These are phyloP conservation scores for Hippocampus zosterae DNA, from an alignment of 2,113 vertebrate species.

Conservation along the genomic window DNA sequence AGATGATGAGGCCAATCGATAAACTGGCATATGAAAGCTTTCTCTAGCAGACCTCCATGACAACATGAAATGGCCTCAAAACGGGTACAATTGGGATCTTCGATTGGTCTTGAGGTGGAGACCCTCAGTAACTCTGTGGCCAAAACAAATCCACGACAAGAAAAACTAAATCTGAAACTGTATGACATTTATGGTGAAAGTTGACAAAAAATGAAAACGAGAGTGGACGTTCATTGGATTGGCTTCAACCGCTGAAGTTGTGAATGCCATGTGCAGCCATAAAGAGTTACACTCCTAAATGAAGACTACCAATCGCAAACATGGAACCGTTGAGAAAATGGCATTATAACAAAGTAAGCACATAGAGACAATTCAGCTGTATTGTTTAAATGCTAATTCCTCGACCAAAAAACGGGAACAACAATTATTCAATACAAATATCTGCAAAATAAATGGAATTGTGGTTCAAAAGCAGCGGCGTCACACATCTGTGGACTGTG, in stretches of 20 bases:
- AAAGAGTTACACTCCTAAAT: background rate
- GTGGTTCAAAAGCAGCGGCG: background rate
- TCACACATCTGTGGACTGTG: background rate
- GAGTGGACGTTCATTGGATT: slow-evolving; percentile 1
- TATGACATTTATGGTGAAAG: slow-evolving; percentile 11
- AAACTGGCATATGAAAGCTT: slow-evolving; percentile 16
- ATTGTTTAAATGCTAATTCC: background rate
- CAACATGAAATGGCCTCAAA: slow-evolving; percentile 2
- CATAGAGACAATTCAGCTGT: background rate
- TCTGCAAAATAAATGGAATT: background rate
- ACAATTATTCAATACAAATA: background rate
- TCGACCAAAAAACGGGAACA: background rate
- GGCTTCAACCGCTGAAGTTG: background rate
- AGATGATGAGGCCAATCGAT: background rate
- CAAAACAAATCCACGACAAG: slow-evolving; percentile 17
- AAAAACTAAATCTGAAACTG: slow-evolving; percentile 19
- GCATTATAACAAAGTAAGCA: background rate
- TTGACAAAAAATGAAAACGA: slow-evolving; percentile 15
- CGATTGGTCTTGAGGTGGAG: background rate
- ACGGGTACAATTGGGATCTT: background rate
- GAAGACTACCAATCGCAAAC: background rate
- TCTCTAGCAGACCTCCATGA: background rate
- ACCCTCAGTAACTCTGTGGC: background rate
- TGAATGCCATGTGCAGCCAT: background rate
- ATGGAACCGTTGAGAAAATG: background rate